Percentiles rank a stretch among this genome's conserved stretches.
Conservation (phyloP, 2,797 vertebrate species). For the Lophura swinhoii region DNA sequence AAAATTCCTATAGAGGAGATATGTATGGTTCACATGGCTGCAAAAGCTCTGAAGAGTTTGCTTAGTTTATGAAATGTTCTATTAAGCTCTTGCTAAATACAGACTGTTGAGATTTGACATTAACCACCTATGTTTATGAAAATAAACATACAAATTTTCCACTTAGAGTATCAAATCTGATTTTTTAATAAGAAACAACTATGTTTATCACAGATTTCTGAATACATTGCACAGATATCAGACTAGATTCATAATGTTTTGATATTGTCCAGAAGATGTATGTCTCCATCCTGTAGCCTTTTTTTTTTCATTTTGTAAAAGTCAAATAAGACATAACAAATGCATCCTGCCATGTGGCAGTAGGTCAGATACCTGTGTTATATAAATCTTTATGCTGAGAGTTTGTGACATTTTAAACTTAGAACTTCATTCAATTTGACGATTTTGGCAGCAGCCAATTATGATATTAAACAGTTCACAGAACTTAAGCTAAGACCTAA, state of each 20-base stretch:
- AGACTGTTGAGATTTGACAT: constrained; percentile 64
- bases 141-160: constrained; percentile 71
- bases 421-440: constrained; percentile 84
- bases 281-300: constrained; percentile 86
- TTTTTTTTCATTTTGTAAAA: constrained; percentile 72
- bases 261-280: constrained; percentile 88
- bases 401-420: constrained; percentile 84
- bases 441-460: constrained; percentile 81
- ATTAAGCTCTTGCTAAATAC: constrained; percentile 51
- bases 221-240: constrained; percentile 80
- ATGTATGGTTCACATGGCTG: neutral
- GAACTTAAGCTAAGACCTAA: constrained; percentile 79
- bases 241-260: constrained; percentile 80
- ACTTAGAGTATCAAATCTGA: constrained; percentile 69
- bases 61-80: constrained; percentile 61
- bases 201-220: constrained; percentile 76
- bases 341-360: constrained; percentile 80
- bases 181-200: constrained; percentile 79
- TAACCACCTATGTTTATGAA: constrained; percentile 68
- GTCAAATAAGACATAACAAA: constrained; percentile 90
- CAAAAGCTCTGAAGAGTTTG: constrained; percentile 26
- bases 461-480: constrained; percentile 84
- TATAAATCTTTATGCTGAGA: constrained; percentile 83
- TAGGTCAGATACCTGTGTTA: constrained; percentile 88
- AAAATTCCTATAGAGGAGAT: neutral